Base-by-base conservation (phyloP, 2,797 vertebrate genomes). In the Crocidura indochinensis region DNA sequence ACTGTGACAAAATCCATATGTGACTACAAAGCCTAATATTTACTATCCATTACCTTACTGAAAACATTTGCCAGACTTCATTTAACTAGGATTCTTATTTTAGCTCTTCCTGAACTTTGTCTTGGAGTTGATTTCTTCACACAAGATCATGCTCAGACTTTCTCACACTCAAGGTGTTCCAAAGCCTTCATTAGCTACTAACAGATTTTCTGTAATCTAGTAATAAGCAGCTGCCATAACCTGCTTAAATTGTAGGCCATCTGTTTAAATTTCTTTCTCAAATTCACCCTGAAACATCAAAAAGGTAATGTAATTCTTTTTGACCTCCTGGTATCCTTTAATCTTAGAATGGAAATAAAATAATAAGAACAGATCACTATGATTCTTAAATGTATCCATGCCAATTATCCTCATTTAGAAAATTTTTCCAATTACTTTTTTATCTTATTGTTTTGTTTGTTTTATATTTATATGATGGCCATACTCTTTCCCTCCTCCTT, bases 61-160 rank as follows among this genome's bases (percentile, higher is more conserved):
- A 77, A 91, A 88, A 60, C 8, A 53, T 49, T 84, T 86, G 75
- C 83, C 31, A 51, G 60, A 19, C 12, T 12, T 51, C 77, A 8
- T 47, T 88, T 93, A 75, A 67, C 69, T 31, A 67, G 15, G 20
- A 1, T 56, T 47, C 10, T 29, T 71, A 53, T 78, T 51, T 38
- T 11, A 75, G 69, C 9, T 82, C n/a, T 76, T 83, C 31, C 56
- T 73, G 78, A 87, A 75, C 51, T 80, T 84, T 82, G 47, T 75
- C 47, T 82, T 84, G 17, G 26, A 74, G 15, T 19, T 67, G 51
- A 0, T 69, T 29, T 89, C 49, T 44, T 75, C 49, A 22, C 15
- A 60, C 65, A 31, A 24, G 56, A n/a, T n/a, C 71, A 81, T 69
- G 60, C 77, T 22, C 38, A n/a, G 15, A 84, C 38, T 38, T 51